Evolutionary conservation across 2,888 invertebrate genomes (phyloP), one percentile per base, ranked within the genome.

Genomic region (Agapostemon virescens): DNA sequence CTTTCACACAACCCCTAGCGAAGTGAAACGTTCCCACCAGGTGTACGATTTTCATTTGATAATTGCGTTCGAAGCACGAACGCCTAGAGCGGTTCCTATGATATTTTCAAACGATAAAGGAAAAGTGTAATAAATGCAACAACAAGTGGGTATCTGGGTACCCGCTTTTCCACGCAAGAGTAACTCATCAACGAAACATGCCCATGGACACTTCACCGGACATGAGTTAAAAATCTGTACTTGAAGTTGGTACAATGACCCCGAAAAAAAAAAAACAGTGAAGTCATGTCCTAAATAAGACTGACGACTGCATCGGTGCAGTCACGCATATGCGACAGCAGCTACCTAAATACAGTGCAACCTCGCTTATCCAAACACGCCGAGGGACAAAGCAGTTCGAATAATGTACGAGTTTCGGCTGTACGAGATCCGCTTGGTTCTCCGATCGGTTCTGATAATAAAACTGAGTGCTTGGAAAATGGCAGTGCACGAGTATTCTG

Each of bases 241-340:
- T 4, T 15, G 55, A 55, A 55, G 26, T 55, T 55, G 15, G 26
- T 55, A 26, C 55, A 26, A 55, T 23, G 55, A 55, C 55, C 55
- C 55, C 13, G 26, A 55, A n/a, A n/a, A n/a, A n/a, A n/a, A n/a
- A n/a, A n/a, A 55, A 26, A 23, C 55, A 55, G 26, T 55, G 55
- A 26, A 55, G 55, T 55, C 55, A 26, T 6, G 26, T 55, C 55
- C 55, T 13, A 26, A 55, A 55, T 26, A 26, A 55, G 55, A 55
- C 55, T 15, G 26, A 55, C 55, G 55, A 55, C 55, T 55, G 55
- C 55, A 55, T 26, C 55, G 13, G 55, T 15, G 26, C 61, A 33
- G 61, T 61, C 61, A 61, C 61, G 33, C 52, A 52, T 52, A 52
- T 20, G 40, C 23, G 45, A 69, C 33, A 52, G 52, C 52, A 52